Evolutionary conservation across 2,888 invertebrate genomes (phyloP), one percentile per base, ranked within the genome.

Genomic region (Laothoe populi): DNA sequence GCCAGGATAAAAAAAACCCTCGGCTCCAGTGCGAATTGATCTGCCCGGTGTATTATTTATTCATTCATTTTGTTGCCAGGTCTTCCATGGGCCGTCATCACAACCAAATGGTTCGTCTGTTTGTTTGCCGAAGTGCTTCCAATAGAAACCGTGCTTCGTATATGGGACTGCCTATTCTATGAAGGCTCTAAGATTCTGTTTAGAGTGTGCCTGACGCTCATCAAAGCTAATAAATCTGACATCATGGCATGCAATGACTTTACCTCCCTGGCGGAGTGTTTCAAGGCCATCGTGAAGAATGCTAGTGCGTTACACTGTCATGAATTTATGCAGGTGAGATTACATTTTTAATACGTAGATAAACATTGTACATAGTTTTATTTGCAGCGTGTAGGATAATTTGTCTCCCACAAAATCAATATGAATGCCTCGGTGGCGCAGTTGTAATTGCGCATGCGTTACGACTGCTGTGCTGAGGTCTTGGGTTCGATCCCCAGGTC

Each of bases 91-190:
- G 96, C 97, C 61, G 96, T 98, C 64, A 96, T 98, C 74, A 96
- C 96, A 31, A 98, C 98, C 64, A 99, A 98, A 90, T 99, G 98
- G 98, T 98, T 99, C 83, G 96, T 99, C 74, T 99, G 98, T 82
- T 93, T 98, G 59, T 98, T 96, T 88, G 97, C 97, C 60, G 98
- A 99, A 93, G 98, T 98, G 61, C 93, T 99, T 65, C 98, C 98
- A 0, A 96, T 97, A 64, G 98, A 99, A 95, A 99, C 99, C 7
- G 98, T 98, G 46, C 92, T 98, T 23, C 94, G 99, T 78, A 96
- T 99, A 87, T 99, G 99, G 98, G 99, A 99, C 87, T 98, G 98
- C 80, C 90, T 99, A 64, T 98, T 99, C 90, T 96, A 96, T 74
- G 99, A 99, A 88, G 99, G 99, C 48, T 97, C 96, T 64, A 98